phyloP scores from a whole-genome alignment of 2,113 vertebrate genomes.

The Lagopus leucura region DNA sequence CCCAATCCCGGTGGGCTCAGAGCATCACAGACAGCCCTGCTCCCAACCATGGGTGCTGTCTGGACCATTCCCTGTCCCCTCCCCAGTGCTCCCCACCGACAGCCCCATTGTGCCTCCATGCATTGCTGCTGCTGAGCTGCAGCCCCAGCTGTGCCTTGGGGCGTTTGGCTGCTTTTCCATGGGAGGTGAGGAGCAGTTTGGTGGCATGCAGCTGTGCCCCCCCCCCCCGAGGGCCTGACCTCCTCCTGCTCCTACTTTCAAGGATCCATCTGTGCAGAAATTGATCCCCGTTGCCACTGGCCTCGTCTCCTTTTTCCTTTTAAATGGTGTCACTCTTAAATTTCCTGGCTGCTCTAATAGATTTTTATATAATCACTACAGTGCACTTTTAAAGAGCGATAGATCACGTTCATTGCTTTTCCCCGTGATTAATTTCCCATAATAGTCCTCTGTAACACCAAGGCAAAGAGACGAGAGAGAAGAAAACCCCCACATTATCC shows the following conservation, averaged over 20 bases:
- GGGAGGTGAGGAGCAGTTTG: accelerated
- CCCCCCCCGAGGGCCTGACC: background rate
- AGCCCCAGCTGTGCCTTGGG: background rate
- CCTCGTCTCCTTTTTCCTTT: conserved; percentile 35
- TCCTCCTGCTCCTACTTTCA: background rate
- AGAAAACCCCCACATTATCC: conserved; percentile 75
- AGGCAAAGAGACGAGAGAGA: conserved; percentile 76
- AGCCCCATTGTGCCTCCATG: accelerated
- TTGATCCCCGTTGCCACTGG: conserved; percentile 53
- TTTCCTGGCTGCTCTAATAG: conserved; percentile 62
- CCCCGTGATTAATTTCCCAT: conserved; percentile 83
- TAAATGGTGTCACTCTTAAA: conserved; percentile 45
- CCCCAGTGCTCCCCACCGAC: accelerated
- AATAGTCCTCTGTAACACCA: conserved; percentile 81
- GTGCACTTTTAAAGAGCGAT: conserved; percentile 77
- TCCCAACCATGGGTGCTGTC: background rate
- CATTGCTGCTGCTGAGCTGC: accelerated
- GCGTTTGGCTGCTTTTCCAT: accelerated
- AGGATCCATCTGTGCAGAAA: background rate
- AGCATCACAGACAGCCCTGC: too few relatives aligned
- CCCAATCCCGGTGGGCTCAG: too few relatives aligned
- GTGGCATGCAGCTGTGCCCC: accelerated
- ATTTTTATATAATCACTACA: conserved; percentile 67
- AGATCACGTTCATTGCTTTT: conserved; percentile 82
- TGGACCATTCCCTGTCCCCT: background rate